Base-by-base conservation (phyloP, 2,113 vertebrate genomes). In the Pheucticus melanocephalus region DNA sequence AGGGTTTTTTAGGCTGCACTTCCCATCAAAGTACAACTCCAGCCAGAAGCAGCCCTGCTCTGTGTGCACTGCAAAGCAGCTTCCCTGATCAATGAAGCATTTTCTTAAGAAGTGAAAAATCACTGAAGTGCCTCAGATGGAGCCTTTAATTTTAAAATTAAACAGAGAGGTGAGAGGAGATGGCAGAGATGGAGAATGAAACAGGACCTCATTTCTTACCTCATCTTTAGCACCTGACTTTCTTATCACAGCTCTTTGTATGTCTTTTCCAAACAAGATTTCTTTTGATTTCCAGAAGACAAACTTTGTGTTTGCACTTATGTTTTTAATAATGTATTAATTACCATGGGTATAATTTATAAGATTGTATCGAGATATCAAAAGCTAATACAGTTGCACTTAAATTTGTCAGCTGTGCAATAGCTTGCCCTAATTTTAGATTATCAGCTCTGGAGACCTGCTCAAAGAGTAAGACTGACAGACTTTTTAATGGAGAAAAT, bases 381-480 rank as follows among this genome's bases (percentile, higher is more conserved):
- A 85, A 95, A 94, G 96, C 95, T 94, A 97, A 97, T 88, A 95
- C 66, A 97, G 93, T 80, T 97, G 98, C 97, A 96, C 96, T 97
- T 95, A 90, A 94, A 96, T 94, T 93, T 95, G 94, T 97, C 97
- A 97, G 96, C 97, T 94, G 84, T 96, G 95, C 97, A 88, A 94
- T 65, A 89, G 80, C 90, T 95, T 94, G 95, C 87, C 94, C 97
- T 98, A 97, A 98, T 98, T 98, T 98, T 97, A 98, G 97, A 95
- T 90, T 42, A 82, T 73, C 61, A 54, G 88, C 86, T 97, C 96
- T 80, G 76, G 59, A 82, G 97, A 97, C 95, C 84, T 97, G 95
- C 63, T 73, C 9, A 90, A 97, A 96, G 82, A 86, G 31, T 66
- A 79, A 96, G 97, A 97, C 95, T 97, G 97, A 97, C 96, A 98